These are phyloP conservation scores for Masnerella sp. DNA, from an alignment of 2,888 invertebrate species.

Conservation along the genomic window DNA sequence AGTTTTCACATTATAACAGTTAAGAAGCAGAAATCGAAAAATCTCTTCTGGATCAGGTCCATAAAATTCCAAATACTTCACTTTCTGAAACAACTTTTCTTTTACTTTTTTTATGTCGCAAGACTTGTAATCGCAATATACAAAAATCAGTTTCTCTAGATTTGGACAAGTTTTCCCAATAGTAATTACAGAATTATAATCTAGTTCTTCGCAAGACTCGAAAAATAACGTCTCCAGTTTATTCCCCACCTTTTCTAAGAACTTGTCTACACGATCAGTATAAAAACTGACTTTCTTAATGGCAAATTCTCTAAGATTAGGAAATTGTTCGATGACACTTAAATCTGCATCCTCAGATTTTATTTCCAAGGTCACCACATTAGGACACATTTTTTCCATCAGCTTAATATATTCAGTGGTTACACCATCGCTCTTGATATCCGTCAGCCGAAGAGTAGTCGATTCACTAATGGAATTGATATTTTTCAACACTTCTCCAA, in stretches of 20 bases:
- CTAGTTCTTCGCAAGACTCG: neutral
- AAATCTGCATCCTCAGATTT: neutral
- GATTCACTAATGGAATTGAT: neutral
- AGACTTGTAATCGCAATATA: neutral
- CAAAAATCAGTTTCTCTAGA: neutral
- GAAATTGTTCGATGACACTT: neutral
- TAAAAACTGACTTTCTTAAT: neutral
- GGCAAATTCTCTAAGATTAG: neutral
- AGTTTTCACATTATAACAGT: neutral
- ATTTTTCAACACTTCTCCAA: neutral
- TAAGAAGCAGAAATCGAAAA: neutral
- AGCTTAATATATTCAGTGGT: neutral
- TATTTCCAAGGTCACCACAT: neutral
- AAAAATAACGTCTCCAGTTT: neutral
- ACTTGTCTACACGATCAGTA: neutral
- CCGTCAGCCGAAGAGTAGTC: neutral
- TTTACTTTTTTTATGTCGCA: too few relatives aligned
- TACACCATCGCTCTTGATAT: neutral
- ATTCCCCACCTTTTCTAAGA: neutral
- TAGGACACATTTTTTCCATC: neutral
- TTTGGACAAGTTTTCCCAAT: constrained; percentile 11
- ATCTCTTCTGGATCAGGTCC: neutral
- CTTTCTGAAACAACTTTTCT: neutral
- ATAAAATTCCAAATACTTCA: neutral
- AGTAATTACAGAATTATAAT: constrained; percentile 5